Evolutionary conservation across 2,797 vertebrate genomes (phyloP), one percentile per base, ranked within the genome.

Genomic region (Eulemur mongoz): DNA sequence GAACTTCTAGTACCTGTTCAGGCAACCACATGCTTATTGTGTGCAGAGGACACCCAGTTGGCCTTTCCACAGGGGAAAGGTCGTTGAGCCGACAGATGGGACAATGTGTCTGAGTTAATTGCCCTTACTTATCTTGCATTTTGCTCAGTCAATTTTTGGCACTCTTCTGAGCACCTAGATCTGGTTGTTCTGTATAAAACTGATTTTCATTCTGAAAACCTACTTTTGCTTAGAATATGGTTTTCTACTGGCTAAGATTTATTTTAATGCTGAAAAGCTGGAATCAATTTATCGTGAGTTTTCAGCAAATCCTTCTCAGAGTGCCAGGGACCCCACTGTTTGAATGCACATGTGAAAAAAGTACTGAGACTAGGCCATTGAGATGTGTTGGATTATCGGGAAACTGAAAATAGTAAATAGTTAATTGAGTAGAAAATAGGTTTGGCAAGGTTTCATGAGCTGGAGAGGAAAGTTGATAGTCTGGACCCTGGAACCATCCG

Each of bases 351-450:
- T 9, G 45, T 76, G 79, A 63, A 86, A 82, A 82, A 93, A 94
- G 50, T 48, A 43, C n/a, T 70, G 57, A 70, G 75, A 91, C 35
- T 35, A 57, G 30, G 38, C 25, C 95, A 32, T n/a, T 50, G 85
- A 75, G 63, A 82, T 82, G 18, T 70, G 20, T 12, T 83, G 89
- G 35, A 84, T 89, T 93, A 82, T n/a, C 40, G 79, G 75, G 50
- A 94, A 96, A 96, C 35, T 67, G 75, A 89, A 95, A 96, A 76
- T 52, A 89, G 69, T 43, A 48, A 89, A 86, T 67, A 96, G 73
- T 50, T 93, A 96, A 94, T 95, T 93, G 95, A 93, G 78, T 89
- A 95, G 93, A 94, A 97, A 97, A 98, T 89, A 94, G 79, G 12
- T 72, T 89, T 91, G 95, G 52, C 52, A 35, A 93, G 22, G 40